Evolutionary conservation across 2,797 vertebrate genomes (phyloP).

Genomic region (Bovichtus diacanthus): DNA sequence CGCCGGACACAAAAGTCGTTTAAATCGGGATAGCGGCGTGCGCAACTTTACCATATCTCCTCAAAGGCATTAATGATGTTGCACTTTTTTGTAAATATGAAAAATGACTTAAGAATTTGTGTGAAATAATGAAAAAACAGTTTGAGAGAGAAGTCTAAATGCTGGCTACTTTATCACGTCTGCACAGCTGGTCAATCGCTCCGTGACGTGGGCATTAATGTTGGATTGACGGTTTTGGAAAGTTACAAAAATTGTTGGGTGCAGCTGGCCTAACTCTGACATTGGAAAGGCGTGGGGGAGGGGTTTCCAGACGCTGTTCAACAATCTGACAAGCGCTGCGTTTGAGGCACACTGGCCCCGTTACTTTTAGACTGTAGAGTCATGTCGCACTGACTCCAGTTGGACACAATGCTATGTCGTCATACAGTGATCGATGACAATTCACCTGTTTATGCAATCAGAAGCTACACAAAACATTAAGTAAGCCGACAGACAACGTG

Average conservation of each 20-base stretch:
- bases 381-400: neutral
- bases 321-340: neutral
- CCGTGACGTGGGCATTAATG: neutral
- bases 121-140: neutral
- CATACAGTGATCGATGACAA: neutral
- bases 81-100: neutral
- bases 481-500: neutral
- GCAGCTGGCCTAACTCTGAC: neutral
- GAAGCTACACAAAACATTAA: neutral
- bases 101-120: slow-evolving; percentile 3
- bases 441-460: neutral
- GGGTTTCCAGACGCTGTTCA: slow-evolving; percentile 3
- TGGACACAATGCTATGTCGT: neutral
- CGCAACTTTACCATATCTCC: neutral
- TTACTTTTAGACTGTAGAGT: neutral
- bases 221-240: neutral
- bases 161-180: neutral
- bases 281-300: neutral
- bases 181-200: neutral
- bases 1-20: neutral
- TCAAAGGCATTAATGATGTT: neutral
- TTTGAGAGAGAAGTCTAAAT: neutral
- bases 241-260: neutral
- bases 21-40: neutral
- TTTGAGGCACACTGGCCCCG: neutral